Conservation (phyloP, 2,797 vertebrate genomes). For the Pantherophis vulpinus region DNA sequence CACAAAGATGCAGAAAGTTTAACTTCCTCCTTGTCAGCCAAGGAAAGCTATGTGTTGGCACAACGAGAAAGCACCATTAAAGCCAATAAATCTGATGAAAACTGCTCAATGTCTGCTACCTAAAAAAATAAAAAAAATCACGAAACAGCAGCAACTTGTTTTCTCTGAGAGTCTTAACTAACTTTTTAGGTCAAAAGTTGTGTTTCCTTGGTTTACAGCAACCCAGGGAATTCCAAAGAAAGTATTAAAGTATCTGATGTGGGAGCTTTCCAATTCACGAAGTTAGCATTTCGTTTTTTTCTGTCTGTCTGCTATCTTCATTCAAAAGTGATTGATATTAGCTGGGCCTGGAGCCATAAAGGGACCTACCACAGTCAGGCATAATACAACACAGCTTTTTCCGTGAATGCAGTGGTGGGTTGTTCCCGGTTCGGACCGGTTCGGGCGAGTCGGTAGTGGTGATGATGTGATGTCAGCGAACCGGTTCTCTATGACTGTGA, state of each 20-base stretch:
- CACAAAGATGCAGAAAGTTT: neutral
- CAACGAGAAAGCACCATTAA: neutral
- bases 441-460: no score
- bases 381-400: neutral
- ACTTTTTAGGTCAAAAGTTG: neutral
- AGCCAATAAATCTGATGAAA: neutral
- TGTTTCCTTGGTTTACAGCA: neutral
- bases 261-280: neutral
- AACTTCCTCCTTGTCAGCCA: neutral
- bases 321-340: neutral
- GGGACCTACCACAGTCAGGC: neutral
- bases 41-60: neutral
- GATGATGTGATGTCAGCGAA: no score
- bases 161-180: neutral
- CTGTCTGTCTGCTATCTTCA: neutral
- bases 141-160: neutral
- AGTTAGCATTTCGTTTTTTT: neutral
- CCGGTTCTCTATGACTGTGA: no score
- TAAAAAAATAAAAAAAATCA: neutral
- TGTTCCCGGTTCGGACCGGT: no score
- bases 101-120: neutral
- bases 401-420: no score
- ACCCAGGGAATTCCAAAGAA: neutral
- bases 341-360: neutral
- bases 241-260: neutral